phyloP scores from a whole-genome alignment of 2,113 vertebrate genomes.

The Macrotus californicus region DNA sequence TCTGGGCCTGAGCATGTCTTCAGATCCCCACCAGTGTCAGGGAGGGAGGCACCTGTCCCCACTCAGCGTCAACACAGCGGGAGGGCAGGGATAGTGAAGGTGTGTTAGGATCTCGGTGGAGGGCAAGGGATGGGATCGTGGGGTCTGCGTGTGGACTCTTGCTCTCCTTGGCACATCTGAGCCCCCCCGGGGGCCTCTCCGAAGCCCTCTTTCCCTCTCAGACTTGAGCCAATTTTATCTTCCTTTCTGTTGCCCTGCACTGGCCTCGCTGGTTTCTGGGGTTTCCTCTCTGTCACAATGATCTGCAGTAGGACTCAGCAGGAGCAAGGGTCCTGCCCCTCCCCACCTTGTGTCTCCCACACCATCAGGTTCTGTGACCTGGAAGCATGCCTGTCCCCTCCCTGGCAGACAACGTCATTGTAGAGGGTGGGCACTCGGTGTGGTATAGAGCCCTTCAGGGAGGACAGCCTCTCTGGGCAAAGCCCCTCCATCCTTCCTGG shows the following conservation, averaged over 20 bases:
- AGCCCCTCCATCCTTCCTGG: background rate
- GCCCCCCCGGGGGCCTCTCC: background rate
- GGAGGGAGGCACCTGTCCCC: background rate
- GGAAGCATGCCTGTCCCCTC: background rate
- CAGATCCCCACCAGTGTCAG: background rate
- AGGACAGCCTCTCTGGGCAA: background rate
- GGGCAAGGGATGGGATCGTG: background rate
- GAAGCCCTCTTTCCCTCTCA: background rate
- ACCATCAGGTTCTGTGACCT: background rate
- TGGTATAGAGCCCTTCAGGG: background rate
- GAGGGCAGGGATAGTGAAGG: background rate
- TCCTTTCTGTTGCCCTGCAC: background rate
- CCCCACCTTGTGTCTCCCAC: fast-evolving
- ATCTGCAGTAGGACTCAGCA: background rate
- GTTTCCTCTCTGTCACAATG: background rate
- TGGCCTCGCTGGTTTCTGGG: background rate
- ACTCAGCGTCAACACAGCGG: background rate
- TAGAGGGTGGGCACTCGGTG: background rate
- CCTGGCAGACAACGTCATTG: background rate
- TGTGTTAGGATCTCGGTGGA: background rate
- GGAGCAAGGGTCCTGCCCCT: background rate
- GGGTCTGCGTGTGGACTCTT: background rate
- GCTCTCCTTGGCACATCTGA: background rate
- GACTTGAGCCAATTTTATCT: background rate
- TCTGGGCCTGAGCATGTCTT: background rate